Evolutionary conservation across 1,140 invertebrate species (phyloP), one percentile per base, ranked within the genome.

Genomic region (Drosophila ananassae): DNA sequence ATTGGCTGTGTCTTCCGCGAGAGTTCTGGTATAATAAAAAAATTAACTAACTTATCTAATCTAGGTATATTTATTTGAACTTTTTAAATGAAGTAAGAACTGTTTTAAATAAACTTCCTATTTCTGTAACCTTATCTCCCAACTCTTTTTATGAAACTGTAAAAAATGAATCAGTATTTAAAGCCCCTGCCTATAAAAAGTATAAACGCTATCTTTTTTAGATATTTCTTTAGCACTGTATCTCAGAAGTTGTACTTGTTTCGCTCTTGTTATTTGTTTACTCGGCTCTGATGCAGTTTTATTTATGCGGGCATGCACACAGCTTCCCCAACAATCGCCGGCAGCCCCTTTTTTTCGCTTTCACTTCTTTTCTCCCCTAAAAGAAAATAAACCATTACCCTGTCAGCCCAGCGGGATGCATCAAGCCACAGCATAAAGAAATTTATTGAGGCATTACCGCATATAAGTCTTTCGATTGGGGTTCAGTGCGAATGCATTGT

Each of bases 381-480:
- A 47, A 22, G 21, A 47, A 44, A 37, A 37, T 37, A 37, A 37
- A 37, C 34, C 34, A 37, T 44, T 54, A 12, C 21, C 32, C 51
- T 47, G 41, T 55, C 44, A 53, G 44, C 17, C 12, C 59, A 66
- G 34, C 44, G 54, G 41, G 59, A 62, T 74, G 69, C 58, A 37
- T 58, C 34, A 10, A n/a, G 62, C 46, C 71, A 48, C n/a, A 57
- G 13, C 55, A 80, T 67, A 85, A 85, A 66, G 63, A 77, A 69
- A 57, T 74, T 61, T 77, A 85, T 77, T 77, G 77, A 85, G 64
- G 64, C 73, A 69, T 53, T 74, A 54, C 46, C 22, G 54, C 52
- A 67, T 34, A 53, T 69, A 74, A 59, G 57, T 61, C 51, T 63
- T 73, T 73, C 64, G 64, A 67, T 69, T 59, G 57, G 59, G 25